Conservation (phyloP, 1,140 invertebrate species). For the Drosophila auraria region DNA sequence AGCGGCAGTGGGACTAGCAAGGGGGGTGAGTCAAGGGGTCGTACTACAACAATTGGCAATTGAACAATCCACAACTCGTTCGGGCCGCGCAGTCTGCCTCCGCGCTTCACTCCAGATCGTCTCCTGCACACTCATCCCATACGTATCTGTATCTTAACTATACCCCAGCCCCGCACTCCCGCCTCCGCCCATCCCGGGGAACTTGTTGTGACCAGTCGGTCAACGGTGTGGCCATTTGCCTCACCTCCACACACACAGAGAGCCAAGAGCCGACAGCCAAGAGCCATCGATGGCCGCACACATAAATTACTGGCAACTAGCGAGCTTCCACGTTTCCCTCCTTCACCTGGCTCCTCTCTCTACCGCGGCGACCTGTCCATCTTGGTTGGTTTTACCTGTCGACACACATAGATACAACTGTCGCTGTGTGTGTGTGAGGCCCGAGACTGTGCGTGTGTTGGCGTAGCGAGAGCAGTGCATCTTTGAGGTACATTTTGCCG, state of each 20-base stretch:
- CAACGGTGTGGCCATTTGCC: slow-evolving; percentile 58
- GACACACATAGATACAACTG: slow-evolving; percentile 53
- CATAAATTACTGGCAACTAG: slow-evolving; percentile 72
- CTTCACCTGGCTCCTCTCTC: slow-evolving; percentile 12
- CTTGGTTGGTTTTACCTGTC: slow-evolving; percentile 68
- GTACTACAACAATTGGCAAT: slow-evolving; percentile 61
- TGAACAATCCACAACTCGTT: slow-evolving; percentile 72
- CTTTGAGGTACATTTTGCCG: slow-evolving; percentile 56
- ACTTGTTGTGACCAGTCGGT: slow-evolving; percentile 80
- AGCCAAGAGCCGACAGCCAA: slow-evolving; percentile 25
- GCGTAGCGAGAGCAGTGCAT: slow-evolving; percentile 15
- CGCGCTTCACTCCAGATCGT: slow-evolving; percentile 38
- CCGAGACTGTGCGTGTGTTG: slow-evolving; percentile 10
- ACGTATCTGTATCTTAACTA: slow-evolving; percentile 12
- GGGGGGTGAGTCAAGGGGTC: background rate
- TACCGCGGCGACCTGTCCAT: slow-evolving; percentile 36
- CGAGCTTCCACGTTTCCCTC: slow-evolving; percentile 16
- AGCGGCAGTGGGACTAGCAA: background rate
- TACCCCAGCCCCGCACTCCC: background rate
- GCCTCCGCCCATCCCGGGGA: slow-evolving; percentile 19
- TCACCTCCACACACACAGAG: slow-evolving; percentile 25
- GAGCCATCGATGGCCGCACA: slow-evolving; percentile 70
- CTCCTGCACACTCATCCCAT: slow-evolving; percentile 28
- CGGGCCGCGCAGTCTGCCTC: slow-evolving; percentile 66
- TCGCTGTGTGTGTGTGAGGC: slow-evolving; percentile 2